Percentiles rank a stretch among this genome's conserved stretches.
These are phyloP conservation scores for Halcyon malimbica DNA, from an alignment of 2,113 vertebrate genomes.

Conservation along the genomic window DNA sequence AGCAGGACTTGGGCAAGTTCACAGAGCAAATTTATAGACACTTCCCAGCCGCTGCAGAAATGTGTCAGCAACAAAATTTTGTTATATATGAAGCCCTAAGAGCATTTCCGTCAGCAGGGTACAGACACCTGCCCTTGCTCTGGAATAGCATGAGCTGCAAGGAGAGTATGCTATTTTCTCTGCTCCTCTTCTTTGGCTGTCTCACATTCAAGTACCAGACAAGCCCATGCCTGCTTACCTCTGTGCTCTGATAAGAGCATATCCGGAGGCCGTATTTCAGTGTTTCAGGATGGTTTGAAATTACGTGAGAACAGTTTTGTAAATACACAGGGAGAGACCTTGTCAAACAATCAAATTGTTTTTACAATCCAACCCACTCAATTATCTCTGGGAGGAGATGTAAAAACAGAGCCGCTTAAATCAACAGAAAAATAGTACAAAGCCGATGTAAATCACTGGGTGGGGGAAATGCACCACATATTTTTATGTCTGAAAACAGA, in stretches of 20 bases:
- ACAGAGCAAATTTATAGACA: background rate
- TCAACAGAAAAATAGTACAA: constrained; percentile 34
- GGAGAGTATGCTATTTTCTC: background rate
- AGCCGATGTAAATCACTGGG: constrained; percentile 31
- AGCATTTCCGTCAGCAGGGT: background rate
- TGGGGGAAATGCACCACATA: constrained; percentile 12
- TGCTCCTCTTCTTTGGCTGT: background rate
- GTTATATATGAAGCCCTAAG: background rate
- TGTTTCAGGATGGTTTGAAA: constrained; percentile 20
- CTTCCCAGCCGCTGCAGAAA: background rate
- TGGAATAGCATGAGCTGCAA: background rate
- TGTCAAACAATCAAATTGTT: constrained; percentile 57
- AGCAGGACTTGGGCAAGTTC: background rate
- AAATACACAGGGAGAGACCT: constrained; percentile 40
- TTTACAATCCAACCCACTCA: constrained; percentile 39
- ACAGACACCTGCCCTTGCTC: background rate
- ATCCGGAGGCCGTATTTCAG: constrained; percentile 7
- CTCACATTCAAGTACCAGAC: background rate
- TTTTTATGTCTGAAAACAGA: constrained; percentile 16
- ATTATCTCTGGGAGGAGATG: constrained; percentile 40
- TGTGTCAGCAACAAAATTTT: background rate
- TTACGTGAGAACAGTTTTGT: constrained; percentile 54
- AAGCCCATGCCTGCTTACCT: constrained; percentile 17
- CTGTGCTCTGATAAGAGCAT: background rate
- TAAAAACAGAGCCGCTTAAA: constrained; percentile 34